Evolutionary conservation across 2,113 vertebrate genomes (phyloP), one percentile per base, ranked within the genome.

Genomic region (Dicaeum eximium): DNA sequence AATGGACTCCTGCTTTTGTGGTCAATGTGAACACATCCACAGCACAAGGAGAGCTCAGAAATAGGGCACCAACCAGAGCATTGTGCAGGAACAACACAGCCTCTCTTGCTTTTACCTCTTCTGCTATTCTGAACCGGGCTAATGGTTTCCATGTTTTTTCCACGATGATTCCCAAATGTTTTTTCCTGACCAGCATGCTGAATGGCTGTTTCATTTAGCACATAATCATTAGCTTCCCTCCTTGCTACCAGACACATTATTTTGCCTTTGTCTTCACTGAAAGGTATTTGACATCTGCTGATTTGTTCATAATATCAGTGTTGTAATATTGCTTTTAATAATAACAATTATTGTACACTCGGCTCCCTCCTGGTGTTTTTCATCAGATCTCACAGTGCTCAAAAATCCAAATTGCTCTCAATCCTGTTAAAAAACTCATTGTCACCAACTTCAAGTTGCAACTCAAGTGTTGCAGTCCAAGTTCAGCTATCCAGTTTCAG

Each of bases 91-190:
- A 2, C 33, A 69, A 5, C 56, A 15, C 27, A 44, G 37, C 3
- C 40, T 60, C 56, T 51, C 45, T 80, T 24, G 27, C 50, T 80
- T 95, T 91, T 92, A 71, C 82, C 58, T 91, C 78, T 90, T 33
- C 51, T 70, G 67, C 54, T 81, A 3, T 64, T 91, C 83, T 88
- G 51, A 80, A 61, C 57, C 0, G 1, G 67, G 42, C 17, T 97
- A 96, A 97, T 96, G 78, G 61, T 92, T 97, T 97, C 96, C 96
- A 96, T 94, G 89, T 70, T 96, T 95, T 90, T 95, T 90, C 93
- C 95, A 93, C 83, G 86, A 86, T 72, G 92, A 93, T 67, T 94
- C 91, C 61, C 86, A 96, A 96, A 97, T 95, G 95, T 88, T 97
- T 97, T 96, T 97, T 95, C 92, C 96, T 86, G 90, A 93, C 48